Evolutionary conservation across 2,888 invertebrate genomes (phyloP).

Genomic region (Ischnura elegans): DNA sequence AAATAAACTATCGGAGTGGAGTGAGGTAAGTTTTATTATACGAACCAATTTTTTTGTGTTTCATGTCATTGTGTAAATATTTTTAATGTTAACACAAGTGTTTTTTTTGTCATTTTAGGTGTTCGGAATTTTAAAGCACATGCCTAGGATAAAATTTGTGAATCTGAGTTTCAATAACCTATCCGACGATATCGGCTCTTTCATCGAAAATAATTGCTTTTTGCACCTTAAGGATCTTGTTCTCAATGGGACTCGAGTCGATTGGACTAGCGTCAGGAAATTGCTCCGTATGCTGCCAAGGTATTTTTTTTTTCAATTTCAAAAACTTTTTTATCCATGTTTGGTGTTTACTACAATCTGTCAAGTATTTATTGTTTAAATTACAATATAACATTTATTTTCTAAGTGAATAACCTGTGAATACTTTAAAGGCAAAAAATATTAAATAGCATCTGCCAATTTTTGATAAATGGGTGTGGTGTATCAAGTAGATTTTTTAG

Average conservation of each 20-base stretch:
- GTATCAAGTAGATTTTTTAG: too few species aligned
- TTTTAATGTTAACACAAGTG: neutral
- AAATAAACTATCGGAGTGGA: conserved; percentile 93
- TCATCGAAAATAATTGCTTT: conserved; percentile 76
- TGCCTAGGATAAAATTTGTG: conserved; percentile 93
- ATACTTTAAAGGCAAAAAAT: too few species aligned
- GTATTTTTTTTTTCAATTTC: conserved; percentile 69
- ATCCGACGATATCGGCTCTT: conserved; percentile 83
- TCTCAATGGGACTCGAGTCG: conserved; percentile 91
- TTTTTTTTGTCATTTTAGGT: conserved; percentile 81
- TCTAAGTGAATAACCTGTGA: too few species aligned
- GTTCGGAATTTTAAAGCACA: conserved; percentile 90
- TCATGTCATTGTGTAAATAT: neutral
- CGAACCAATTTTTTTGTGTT: too few species aligned
- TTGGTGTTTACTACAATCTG: too few species aligned
- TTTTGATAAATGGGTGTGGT: too few species aligned
- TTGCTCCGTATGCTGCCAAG: conserved; percentile 88
- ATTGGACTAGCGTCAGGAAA: conserved; percentile 90
- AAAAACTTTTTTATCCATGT: too few species aligned
- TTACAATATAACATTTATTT: too few species aligned
- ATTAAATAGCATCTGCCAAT: too few species aligned
- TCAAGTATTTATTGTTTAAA: too few species aligned
- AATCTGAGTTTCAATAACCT: conserved; percentile 95
- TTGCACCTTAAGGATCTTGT: conserved; percentile 87
- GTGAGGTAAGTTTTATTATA: conserved; percentile 86